phyloP scores from a whole-genome alignment of 2,888 invertebrate species.

The Anagyrus pseudococci region DNA sequence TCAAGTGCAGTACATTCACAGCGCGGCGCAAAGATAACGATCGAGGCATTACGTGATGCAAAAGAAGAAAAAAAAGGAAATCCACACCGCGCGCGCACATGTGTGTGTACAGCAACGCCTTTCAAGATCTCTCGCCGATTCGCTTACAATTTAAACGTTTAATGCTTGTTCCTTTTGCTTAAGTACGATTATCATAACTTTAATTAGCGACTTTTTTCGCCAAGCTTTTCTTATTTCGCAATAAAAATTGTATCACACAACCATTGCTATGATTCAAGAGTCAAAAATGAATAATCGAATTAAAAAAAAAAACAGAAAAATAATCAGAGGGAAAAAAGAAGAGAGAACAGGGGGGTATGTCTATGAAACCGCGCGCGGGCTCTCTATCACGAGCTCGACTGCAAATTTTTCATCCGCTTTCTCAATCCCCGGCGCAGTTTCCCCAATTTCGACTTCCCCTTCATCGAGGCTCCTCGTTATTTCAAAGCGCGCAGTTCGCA shows the following conservation, averaged over 20 bases:
- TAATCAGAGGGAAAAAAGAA: too few relatives aligned
- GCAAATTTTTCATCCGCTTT: conserved; percentile 19
- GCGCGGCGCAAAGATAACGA: conserved; percentile 13
- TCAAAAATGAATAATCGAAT: too few relatives aligned
- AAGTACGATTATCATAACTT: too few relatives aligned
- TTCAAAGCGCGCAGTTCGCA: conserved; percentile 5
- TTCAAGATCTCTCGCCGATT: conserved; percentile 12
- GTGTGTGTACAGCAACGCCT: neutral
- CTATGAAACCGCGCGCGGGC: neutral
- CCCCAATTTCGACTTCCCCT: conserved; percentile 22
- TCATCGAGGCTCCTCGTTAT: conserved; percentile 1
- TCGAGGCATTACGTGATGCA: conserved; percentile 17
- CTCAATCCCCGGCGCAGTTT: conserved; percentile 4
- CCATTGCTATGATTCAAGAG: too few relatives aligned
- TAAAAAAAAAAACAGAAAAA: too few relatives aligned
- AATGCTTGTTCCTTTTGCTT: too few relatives aligned
- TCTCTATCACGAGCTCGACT: too few relatives aligned
- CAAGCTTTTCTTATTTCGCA: too few relatives aligned
- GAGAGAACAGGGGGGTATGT: too few relatives aligned
- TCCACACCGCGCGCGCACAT: conserved; percentile 10
- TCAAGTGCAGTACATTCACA: conserved; percentile 7
- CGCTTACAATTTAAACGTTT: too few relatives aligned
- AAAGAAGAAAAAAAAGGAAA: conserved; percentile 21
- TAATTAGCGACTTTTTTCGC: too few relatives aligned
- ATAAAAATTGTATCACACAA: too few relatives aligned